Percentiles rank a stretch among this genome's conserved stretches.
phyloP scores from a whole-genome alignment of 2,797 vertebrate species.

The Gymnoscopelus braueri region DNA sequence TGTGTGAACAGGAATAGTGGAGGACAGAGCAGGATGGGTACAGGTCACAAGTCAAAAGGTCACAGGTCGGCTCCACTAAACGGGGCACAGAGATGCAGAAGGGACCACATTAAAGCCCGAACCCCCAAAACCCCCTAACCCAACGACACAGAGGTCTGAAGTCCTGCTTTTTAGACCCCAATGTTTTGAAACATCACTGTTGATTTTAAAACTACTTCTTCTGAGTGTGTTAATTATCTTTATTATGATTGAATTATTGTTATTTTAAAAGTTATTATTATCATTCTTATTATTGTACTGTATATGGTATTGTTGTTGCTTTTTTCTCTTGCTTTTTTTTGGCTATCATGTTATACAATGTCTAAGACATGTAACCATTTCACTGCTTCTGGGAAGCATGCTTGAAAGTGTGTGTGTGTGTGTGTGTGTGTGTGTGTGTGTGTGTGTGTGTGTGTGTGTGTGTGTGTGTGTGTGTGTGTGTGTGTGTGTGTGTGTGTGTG shows the following conservation, averaged over 20 bases:
- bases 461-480: neutral
- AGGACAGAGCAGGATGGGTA: slow-evolving; percentile 19
- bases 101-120: too few species aligned
- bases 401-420: slow-evolving; percentile 75
- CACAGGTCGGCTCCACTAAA: slow-evolving; percentile 23
- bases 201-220: slow-evolving; percentile 44
- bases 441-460: neutral
- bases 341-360: slow-evolving; percentile 81
- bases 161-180: slow-evolving; percentile 31
- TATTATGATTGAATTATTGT: slow-evolving; percentile 40
- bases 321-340: slow-evolving; percentile 39
- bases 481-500: neutral
- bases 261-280: slow-evolving; percentile 58
- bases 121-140: too few species aligned
- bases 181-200: slow-evolving; percentile 59
- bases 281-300: slow-evolving; percentile 53
- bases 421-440: slow-evolving; percentile 27
- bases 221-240: slow-evolving; percentile 53
- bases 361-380: slow-evolving; percentile 88
- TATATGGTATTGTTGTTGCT: slow-evolving; percentile 55
- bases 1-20: too few species aligned
- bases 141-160: slow-evolving; percentile 42
- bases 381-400: slow-evolving; percentile 94
- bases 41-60: slow-evolving; percentile 17
- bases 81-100: slow-evolving; percentile 38